Percentiles rank a stretch among this genome's conserved stretches.
Evolutionary conservation across 2,888 invertebrate genomes (phyloP).

Genomic region (Glaucopsyche alexis): DNA sequence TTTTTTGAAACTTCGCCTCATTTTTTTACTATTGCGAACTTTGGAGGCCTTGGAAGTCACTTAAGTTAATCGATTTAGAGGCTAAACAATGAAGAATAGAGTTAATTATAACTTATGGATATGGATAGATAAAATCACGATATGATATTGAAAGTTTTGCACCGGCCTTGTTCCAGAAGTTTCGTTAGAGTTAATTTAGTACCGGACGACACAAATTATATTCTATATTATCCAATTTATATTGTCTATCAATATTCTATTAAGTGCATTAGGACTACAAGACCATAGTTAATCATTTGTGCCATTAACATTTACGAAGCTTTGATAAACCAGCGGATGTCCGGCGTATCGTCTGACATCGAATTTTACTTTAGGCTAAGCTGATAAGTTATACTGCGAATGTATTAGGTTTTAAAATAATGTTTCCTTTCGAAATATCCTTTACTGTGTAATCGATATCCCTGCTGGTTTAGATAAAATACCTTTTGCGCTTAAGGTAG

Average conservation of each 20-base stretch:
- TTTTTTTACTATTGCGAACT: not conserved
- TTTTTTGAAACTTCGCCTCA: too few relatives aligned
- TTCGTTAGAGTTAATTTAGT: constrained; percentile 24
- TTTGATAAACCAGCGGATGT: constrained; percentile 8
- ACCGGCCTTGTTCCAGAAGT: constrained; percentile 24
- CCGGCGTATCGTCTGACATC: not conserved
- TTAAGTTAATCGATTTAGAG: not conserved
- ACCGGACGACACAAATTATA: constrained; percentile 28
- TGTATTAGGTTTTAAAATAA: not conserved
- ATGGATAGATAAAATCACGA: constrained; percentile 5
- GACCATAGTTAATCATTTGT: constrained; percentile 3
- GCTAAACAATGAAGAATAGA: not conserved
- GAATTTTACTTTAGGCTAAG: not conserved
- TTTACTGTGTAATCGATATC: not conserved
- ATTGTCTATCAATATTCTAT: constrained; percentile 28
- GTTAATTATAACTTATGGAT: constrained; percentile 2
- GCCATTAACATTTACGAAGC: constrained; percentile 2
- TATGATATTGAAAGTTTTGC: constrained; percentile 25
- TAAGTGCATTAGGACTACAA: constrained; percentile 15
- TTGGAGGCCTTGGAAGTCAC: not conserved
- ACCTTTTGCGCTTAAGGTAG: not conserved
- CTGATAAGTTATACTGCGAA: not conserved
- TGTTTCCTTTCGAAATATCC: not conserved
- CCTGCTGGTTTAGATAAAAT: not conserved
- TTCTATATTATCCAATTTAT: constrained; percentile 21